Evolutionary conservation across 2,113 vertebrate genomes (phyloP).

Genomic region (Chamaea fasciata): DNA sequence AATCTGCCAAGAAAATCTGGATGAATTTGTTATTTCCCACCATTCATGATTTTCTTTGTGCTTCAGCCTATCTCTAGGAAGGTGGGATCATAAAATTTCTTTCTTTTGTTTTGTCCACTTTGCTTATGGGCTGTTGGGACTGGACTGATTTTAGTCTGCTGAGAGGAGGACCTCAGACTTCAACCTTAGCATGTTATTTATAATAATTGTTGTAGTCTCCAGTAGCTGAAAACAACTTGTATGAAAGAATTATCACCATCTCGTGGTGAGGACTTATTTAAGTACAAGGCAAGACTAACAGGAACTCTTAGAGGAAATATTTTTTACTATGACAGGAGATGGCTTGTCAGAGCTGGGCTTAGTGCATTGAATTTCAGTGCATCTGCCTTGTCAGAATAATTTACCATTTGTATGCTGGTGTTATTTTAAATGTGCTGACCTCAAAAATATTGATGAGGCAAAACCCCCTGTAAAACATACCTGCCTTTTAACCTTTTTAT

Average conservation of each 20-base stretch:
- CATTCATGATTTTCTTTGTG: background rate
- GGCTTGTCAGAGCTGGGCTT: background rate
- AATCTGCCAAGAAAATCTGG: background rate
- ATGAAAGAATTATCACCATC: background rate
- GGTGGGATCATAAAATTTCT: background rate
- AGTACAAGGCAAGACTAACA: background rate
- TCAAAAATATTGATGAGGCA: constrained; percentile 6
- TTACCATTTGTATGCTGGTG: constrained; percentile 8
- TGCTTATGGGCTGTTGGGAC: background rate
- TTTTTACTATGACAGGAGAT: background rate
- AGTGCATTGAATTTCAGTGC: constrained; percentile 7
- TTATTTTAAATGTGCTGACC: constrained; percentile 1
- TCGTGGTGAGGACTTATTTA: background rate
- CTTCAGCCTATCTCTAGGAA: background rate
- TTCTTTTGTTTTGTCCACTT: background rate
- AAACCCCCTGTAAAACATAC: background rate
- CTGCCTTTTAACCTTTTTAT: constrained; percentile 11
- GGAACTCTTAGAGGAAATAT: background rate
- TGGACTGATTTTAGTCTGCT: background rate
- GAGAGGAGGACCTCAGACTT: background rate
- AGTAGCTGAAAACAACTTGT: background rate
- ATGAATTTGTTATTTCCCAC: background rate
- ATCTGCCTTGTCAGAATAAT: background rate
- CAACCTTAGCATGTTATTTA: background rate
- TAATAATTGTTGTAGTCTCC: background rate